Percentiles rank a stretch among this genome's conserved stretches.
phyloP scores from a whole-genome alignment of 2,797 vertebrate species.

The Tolypeutes matacus region DNA sequence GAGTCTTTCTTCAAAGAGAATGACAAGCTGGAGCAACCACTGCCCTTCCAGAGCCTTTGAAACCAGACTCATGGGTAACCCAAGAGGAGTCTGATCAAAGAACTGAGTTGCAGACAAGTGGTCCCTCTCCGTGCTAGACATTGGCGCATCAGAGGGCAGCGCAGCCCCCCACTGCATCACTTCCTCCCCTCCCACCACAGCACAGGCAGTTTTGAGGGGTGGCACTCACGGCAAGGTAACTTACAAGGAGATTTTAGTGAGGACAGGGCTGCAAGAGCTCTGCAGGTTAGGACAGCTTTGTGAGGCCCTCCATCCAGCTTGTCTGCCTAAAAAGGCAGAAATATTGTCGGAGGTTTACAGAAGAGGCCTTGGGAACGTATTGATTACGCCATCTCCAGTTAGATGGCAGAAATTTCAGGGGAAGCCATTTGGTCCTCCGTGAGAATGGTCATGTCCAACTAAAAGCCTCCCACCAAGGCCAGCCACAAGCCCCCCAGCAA shows the following conservation, averaged over 20 bases:
- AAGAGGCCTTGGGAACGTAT: neutral
- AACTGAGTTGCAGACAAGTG: fast-evolving
- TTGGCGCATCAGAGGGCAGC: neutral
- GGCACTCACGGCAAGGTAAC: neutral
- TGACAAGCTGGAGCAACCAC: neutral
- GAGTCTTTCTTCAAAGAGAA: neutral
- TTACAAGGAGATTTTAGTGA: neutral
- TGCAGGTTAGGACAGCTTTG: neutral
- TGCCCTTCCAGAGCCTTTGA: neutral
- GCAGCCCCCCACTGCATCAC: neutral
- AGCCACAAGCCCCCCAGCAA: neutral
- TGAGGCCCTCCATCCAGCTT: neutral
- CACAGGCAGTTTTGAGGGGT: neutral
- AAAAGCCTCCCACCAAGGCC: neutral
- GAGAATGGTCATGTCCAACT: neutral
- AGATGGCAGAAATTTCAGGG: neutral
- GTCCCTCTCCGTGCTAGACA: neutral
- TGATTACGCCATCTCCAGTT: neutral
- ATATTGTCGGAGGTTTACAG: neutral
- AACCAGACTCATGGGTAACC: neutral
- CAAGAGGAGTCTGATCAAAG: neutral
- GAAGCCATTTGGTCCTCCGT: neutral
- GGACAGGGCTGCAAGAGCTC: no score
- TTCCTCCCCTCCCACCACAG: neutral
- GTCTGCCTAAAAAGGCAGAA: neutral